phyloP scores from a whole-genome alignment of 2,797 vertebrate species.

The Synaphobranchus kaupii region DNA sequence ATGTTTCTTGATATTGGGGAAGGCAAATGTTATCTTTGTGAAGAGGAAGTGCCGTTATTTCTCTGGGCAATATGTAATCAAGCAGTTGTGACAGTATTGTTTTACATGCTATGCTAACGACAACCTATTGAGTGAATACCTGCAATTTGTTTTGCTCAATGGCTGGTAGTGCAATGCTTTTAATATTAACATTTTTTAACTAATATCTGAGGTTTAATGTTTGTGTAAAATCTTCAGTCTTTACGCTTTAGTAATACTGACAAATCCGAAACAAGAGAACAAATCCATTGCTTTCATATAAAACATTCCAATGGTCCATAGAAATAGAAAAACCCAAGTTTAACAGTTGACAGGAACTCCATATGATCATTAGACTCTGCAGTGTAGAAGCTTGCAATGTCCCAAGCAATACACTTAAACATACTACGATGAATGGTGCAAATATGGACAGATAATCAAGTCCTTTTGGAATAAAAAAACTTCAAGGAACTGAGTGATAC shows the following conservation, averaged over 20 bases:
- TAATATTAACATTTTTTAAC: no score
- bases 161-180: no score
- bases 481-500: no score
- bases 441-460: not conserved
- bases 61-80: no score
- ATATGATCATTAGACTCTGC: not conserved
- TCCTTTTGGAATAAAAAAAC: not conserved
- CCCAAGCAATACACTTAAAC: not conserved
- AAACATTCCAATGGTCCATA: not conserved
- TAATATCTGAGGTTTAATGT: not conserved
- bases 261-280: not conserved
- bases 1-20: no score
- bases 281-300: not conserved
- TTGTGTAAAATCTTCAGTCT: not conserved
- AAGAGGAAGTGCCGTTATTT: no score
- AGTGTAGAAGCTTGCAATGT: not conserved
- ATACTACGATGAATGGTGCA: not conserved
- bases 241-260: not conserved
- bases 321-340: not conserved
- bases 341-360: not conserved
- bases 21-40: no score
- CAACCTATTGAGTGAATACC: no score
- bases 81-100: no score
- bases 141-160: no score
- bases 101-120: no score